A percentile compares a stretch with the other conserved stretches of the same genome.
Evolutionary conservation across 2,888 invertebrate species (phyloP).

Genomic region (Apodemia hepburni): DNA sequence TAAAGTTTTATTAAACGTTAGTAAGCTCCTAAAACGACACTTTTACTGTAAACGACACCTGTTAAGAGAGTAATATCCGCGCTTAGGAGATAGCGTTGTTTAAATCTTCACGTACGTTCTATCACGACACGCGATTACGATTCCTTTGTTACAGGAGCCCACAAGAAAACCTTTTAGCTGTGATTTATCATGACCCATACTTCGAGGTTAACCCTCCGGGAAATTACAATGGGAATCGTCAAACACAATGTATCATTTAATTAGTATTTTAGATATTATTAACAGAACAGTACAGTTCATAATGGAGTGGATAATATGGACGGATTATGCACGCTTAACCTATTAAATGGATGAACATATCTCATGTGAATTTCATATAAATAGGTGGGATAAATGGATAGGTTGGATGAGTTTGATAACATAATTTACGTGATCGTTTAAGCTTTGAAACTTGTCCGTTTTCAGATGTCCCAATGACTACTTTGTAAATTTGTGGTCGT

Average conservation of each 20-base stretch:
- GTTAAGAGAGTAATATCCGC: not conserved
- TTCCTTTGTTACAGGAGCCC: slow-evolving; percentile 49
- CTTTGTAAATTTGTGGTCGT: not conserved
- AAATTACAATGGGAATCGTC: slow-evolving; percentile 4
- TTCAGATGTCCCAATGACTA: not conserved
- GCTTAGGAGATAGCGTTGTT: slow-evolving; percentile 26
- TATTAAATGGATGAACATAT: slow-evolving; percentile 1
- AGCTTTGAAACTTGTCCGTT: not conserved
- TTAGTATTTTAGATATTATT: not conserved
- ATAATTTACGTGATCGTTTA: not conserved
- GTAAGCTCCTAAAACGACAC: not conserved
- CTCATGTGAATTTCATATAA: not conserved
- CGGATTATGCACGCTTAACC: not conserved
- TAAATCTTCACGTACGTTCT: slow-evolving; percentile 45
- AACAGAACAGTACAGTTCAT: slow-evolving; percentile 1
- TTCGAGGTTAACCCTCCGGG: slow-evolving; percentile 24
- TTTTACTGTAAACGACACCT: not conserved
- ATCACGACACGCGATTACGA: slow-evolving; percentile 36
- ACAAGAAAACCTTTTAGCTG: slow-evolving; percentile 49
- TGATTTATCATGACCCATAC: slow-evolving; percentile 51
- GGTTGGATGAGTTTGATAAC: not conserved
- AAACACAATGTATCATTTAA: not conserved
- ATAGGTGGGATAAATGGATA: not conserved
- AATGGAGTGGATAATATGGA: slow-evolving; percentile 1
- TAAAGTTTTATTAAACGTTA: not conserved